Evolutionary conservation across 2,113 vertebrate species (phyloP).

Genomic region (Catagonus wagneri): DNA sequence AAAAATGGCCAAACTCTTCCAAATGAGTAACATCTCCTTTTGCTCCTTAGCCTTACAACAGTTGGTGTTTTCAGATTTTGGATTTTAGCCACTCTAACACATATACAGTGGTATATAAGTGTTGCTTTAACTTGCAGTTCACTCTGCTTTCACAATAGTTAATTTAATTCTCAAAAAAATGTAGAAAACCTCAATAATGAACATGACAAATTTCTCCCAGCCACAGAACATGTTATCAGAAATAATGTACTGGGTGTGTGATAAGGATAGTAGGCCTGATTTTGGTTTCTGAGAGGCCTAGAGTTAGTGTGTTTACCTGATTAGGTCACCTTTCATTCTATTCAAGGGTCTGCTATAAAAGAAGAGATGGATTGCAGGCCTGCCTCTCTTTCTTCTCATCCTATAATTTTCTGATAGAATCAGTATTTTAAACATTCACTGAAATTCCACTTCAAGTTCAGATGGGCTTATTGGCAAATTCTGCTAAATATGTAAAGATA

Average conservation of each 20-base stretch:
- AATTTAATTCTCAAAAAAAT: not conserved
- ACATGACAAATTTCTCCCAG: not conserved
- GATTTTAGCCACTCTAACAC: not conserved
- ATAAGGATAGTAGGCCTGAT: not conserved
- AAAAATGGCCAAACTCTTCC: not conserved
- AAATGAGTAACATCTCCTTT: not conserved
- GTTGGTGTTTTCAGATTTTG: not conserved
- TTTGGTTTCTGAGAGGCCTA: not conserved
- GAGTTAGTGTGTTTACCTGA: not conserved
- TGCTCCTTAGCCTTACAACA: not conserved
- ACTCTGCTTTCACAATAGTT: not conserved
- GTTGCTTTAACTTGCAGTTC: not conserved
- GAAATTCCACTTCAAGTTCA: not conserved
- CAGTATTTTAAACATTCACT: not conserved
- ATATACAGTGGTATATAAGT: not conserved
- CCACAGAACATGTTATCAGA: not conserved
- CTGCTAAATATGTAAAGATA: not conserved
- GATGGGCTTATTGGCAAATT: not conserved
- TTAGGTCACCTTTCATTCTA: not conserved
- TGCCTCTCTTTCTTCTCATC: not conserved
- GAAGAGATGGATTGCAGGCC: not conserved
- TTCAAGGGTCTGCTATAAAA: not conserved
- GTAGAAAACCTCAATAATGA: not conserved
- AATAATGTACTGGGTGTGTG: not conserved
- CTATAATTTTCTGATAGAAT: not conserved